Evolutionary conservation across 2,113 vertebrate genomes (phyloP).

Genomic region (Mastomys coucha): DNA sequence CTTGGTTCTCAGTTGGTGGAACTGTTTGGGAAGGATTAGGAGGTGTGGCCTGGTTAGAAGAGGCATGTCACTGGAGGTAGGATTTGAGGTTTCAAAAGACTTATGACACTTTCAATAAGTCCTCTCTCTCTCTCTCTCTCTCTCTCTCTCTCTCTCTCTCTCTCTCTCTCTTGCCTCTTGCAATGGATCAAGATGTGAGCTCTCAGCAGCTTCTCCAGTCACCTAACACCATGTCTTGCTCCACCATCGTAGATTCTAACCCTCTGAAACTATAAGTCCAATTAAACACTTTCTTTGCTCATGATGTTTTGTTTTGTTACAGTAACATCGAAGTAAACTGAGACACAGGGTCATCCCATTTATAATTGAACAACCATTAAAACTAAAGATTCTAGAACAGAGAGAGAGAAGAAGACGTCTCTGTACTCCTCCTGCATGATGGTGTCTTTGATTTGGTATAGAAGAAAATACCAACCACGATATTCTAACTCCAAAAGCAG

Average conservation of each 20-base stretch:
- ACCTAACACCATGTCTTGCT: neutral
- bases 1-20: neutral
- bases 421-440: neutral
- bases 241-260: neutral
- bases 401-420: neutral
- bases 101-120: neutral
- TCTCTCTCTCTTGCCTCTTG: neutral
- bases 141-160: neutral
- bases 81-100: neutral
- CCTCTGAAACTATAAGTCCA: neutral
- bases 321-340: neutral
- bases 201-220: neutral
- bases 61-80: neutral
- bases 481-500: slow-evolving; percentile 36
- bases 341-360: neutral
- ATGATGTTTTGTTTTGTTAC: neutral
- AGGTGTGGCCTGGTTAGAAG: neutral
- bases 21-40: neutral
- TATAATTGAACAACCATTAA: neutral
- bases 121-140: neutral
- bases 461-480: neutral
- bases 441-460: neutral
- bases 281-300: neutral
- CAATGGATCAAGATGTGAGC: neutral
- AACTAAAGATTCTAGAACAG: neutral